Evolutionary conservation across 2,797 vertebrate genomes (phyloP), one percentile per base, ranked within the genome.

Genomic region (Eulemur albifrons): DNA sequence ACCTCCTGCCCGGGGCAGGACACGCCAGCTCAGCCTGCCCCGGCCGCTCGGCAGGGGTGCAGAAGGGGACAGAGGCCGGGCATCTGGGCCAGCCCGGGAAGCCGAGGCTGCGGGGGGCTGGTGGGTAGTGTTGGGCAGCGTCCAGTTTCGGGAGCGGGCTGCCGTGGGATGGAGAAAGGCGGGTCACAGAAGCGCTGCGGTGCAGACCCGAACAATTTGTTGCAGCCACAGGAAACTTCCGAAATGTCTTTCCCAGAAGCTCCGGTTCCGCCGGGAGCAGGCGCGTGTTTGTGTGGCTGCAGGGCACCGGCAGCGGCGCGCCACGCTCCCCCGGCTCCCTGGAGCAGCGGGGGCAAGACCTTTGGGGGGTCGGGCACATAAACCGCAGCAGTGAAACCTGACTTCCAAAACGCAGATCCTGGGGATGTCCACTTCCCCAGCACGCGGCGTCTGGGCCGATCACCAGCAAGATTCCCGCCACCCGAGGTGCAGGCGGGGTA

Each of bases 181-280:
- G 6, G 13, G 8, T 96, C 97, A 96, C 87, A 95, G 95, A 30
- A 48, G 45, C 12, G 84, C 87, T 2, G 3, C 0, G 0, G 90
- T 73, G 80, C 13, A 97, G 90, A 95, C 21, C 82, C 72, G 4
- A 96, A n/a, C 77, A 89, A 90, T 76, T 93, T 94, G 94, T 70
- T 80, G 61, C 75, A 98, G 88, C 94, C 59, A 30, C 70, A 79
- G 84, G 67, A 77, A 96, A 95, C 95, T 97, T 96, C 88, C 80
- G 57, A 80, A 87, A 90, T 50, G 65, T 72, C 92, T 98, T 92
- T 96, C 85, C 72, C 87, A 92, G 91, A 48, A 93, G 81, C 77
- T 76, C 45, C 14, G 95, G 88, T 87, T 93, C 32, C n/a, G 1
- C 65, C 20, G 7, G 92, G 32, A 93, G 1, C 0, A 63, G 35